These are phyloP conservation scores for Urophycis tenuis DNA, from an alignment of 2,797 vertebrate genomes.

Conservation along the genomic window DNA sequence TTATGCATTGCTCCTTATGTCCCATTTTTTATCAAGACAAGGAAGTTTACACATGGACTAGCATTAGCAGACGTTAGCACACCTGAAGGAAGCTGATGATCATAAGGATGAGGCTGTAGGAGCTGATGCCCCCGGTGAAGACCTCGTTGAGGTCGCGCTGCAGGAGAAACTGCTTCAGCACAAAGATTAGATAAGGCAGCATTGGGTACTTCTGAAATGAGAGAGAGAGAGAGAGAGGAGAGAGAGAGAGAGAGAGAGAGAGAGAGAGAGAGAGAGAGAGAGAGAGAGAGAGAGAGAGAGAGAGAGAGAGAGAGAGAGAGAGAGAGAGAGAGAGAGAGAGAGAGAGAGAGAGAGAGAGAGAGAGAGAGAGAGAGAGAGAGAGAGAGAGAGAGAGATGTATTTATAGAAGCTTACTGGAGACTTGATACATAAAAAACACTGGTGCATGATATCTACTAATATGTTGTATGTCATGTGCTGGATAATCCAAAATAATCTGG, in stretches of 20 bases:
- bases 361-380: too few relatives aligned
- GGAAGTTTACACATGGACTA: too few relatives aligned
- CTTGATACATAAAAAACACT: background rate
- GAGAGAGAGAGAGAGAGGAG: conserved; percentile 30
- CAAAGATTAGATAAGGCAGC: conserved; percentile 98
- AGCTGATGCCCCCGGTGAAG: conserved; percentile 98
- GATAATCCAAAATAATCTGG: too few relatives aligned
- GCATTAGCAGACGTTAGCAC: conserved; percentile 13
- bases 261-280: background rate
- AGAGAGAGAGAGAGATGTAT: too few relatives aligned
- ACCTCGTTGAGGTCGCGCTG: conserved; percentile 98
- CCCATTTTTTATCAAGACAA: background rate
- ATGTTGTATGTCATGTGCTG: too few relatives aligned
- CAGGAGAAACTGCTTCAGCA: conserved; percentile 97
- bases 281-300: background rate
- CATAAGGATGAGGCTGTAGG: conserved; percentile 99
- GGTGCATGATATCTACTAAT: too few relatives aligned
- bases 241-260: background rate
- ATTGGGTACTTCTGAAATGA: conserved; percentile 84
- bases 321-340: too few relatives aligned
- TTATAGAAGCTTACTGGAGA: background rate
- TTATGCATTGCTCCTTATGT: background rate
- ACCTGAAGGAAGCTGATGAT: conserved; percentile 99
- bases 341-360: too few relatives aligned
- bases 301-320: too few relatives aligned